Base-by-base conservation (phyloP, 2,888 invertebrate species). In the Parnassius smintheus region DNA sequence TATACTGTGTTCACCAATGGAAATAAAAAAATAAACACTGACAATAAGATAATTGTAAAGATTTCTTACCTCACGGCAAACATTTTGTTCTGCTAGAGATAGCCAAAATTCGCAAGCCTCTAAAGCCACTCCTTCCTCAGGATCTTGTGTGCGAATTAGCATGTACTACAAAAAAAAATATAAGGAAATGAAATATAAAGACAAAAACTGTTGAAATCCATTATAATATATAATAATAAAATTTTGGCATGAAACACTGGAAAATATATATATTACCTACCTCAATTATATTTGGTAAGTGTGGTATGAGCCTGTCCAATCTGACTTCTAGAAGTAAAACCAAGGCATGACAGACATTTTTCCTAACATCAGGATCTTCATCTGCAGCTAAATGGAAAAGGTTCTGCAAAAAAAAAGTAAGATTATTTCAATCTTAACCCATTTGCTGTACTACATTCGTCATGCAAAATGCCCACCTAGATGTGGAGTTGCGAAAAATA, bases 71-170 rank as follows among this genome's bases (percentile, higher is more conserved):
- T 98, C 98, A 82, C 96, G 95, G 84, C 99, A 99, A 70, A 99
- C 95, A 74, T 95, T 95, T 80, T 98, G 98, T 80, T 99, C 99
- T 1, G 99, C 98, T 60, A 99, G 92, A 0, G 98, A 97, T 58
- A 99, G 88, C 99, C 99, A 99, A 90, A 99, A 99, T 85, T 99
- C 99, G 76, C 99, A 99, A 0, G 99, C 99, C 88, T 99, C 99
- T 65, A 99, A 90, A 0, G 99, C 98, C 13, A 99, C 99, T 62
- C 96, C 96, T 81, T 99, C 98, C 81, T 99, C 98, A 1, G 94
- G 88, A 84, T 97, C 97, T 93, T 99, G 98, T 56, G 99, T 99
- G 65, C 99, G 94, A 81, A 97, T 92, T 75, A 99, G 90, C 98
- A 99, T 99, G 82, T 99, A 99, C 94, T 96, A 82, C 9, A 77